Evolutionary conservation across 2,888 invertebrate genomes (phyloP).

Genomic region (Tipula helvola): DNA sequence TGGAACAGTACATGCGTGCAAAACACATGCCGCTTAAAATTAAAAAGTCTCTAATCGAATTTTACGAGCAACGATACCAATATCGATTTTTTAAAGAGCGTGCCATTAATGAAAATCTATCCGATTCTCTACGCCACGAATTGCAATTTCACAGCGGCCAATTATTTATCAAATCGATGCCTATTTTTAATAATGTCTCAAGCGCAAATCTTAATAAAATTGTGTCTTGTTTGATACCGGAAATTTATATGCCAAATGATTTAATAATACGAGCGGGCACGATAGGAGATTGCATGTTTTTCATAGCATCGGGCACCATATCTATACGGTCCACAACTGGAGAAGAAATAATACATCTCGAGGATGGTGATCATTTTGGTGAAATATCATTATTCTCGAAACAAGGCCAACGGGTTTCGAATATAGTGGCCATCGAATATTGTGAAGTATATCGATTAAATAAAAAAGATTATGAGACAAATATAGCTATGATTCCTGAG

Average conservation of each 20-base stretch:
- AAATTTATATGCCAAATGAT: slow-evolving; percentile 48
- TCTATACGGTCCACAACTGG: slow-evolving; percentile 47
- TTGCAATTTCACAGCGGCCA: background rate
- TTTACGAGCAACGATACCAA: slow-evolving; percentile 45
- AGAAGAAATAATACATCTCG: slow-evolving; percentile 43
- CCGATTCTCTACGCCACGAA: slow-evolving; percentile 23
- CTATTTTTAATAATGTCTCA: slow-evolving; percentile 41
- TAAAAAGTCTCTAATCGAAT: slow-evolving; percentile 39
- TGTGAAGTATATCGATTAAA: slow-evolving; percentile 35
- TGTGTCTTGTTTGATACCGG: slow-evolving; percentile 39
- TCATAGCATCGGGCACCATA: slow-evolving; percentile 47
- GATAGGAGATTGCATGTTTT: slow-evolving; percentile 51
- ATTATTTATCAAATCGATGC: slow-evolving; percentile 41
- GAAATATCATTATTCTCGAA: slow-evolving; percentile 31
- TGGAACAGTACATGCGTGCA: slow-evolving; percentile 43
- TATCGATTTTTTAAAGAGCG: slow-evolving; percentile 45
- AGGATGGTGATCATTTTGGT: slow-evolving; percentile 45
- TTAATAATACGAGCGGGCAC: slow-evolving; percentile 44
- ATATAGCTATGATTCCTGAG: background rate
- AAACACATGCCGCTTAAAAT: slow-evolving; percentile 42
- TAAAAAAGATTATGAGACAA: slow-evolving; percentile 13
- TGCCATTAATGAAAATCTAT: slow-evolving; percentile 40
- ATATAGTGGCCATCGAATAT: slow-evolving; percentile 33
- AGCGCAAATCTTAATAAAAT: slow-evolving; percentile 39
- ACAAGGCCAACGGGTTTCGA: slow-evolving; percentile 26